Evolutionary conservation across 2,113 vertebrate genomes (phyloP).

Genomic region (Calidris pygmaea): DNA sequence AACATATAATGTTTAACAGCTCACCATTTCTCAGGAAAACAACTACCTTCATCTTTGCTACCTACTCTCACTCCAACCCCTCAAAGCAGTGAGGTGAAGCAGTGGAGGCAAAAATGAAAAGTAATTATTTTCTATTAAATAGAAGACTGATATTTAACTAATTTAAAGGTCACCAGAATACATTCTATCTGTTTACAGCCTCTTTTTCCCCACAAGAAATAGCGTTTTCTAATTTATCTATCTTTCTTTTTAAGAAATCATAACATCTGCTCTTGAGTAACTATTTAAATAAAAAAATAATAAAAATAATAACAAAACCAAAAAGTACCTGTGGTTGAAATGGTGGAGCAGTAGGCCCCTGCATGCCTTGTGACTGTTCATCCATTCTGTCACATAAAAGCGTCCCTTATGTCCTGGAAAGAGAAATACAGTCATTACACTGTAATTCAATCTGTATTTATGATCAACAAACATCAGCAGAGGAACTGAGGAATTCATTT

Average conservation of each 20-base stretch:
- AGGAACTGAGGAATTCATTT: not conserved
- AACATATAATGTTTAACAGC: not conserved
- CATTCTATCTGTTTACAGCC: not conserved
- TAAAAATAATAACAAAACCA: not conserved
- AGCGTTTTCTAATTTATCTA: not conserved
- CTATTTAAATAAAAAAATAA: not conserved
- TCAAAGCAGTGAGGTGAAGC: not conserved
- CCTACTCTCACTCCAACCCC: not conserved
- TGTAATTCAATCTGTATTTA: not conserved
- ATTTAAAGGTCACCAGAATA: not conserved
- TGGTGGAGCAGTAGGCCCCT: conserved; percentile 80
- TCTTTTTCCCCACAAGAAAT: not conserved
- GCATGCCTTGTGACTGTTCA: conserved; percentile 88
- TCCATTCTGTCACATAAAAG: conserved; percentile 83
- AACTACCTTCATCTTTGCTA: not conserved
- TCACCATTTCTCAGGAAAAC: not conserved
- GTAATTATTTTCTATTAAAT: not conserved
- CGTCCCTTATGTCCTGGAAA: conserved; percentile 76
- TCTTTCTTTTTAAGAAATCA: not conserved
- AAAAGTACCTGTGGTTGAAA: conserved; percentile 89
- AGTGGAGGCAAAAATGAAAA: not conserved
- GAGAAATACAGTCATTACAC: not conserved
- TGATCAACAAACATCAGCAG: not conserved
- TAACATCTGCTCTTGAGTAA: not conserved
- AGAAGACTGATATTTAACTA: not conserved